phyloP scores from a whole-genome alignment of 2,888 invertebrate genomes.

The Temnothorax rugatulus region DNA sequence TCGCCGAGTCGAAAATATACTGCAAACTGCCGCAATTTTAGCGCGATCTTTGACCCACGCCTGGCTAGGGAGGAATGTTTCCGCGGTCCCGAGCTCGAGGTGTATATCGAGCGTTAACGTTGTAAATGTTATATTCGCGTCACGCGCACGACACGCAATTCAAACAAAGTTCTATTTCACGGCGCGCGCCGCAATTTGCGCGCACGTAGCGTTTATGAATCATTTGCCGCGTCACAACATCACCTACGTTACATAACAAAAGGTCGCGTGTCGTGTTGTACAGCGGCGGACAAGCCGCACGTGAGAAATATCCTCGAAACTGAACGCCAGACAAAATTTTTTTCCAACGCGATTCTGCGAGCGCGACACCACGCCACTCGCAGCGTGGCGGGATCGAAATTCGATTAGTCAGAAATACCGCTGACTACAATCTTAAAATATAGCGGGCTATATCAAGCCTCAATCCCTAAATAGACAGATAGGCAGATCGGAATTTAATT shows the following conservation, averaged over 20 bases:
- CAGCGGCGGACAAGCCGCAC: background rate
- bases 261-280: slow-evolving; percentile 23
- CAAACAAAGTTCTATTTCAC: slow-evolving; percentile 48
- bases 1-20: slow-evolving; percentile 11
- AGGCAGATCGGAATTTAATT: background rate
- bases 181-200: slow-evolving; percentile 42
- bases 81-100: background rate
- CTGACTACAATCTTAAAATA: background rate
- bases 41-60: slow-evolving; percentile 35
- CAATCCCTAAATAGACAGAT: background rate
- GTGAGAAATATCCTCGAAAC: slow-evolving; percentile 10
- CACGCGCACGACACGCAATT: slow-evolving; percentile 41
- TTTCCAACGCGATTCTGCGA: background rate
- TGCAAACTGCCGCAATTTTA: slow-evolving; percentile 3
- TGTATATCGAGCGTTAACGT: background rate
- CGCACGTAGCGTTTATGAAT: slow-evolving; percentile 44
- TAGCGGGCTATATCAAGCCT: background rate
- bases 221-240: slow-evolving; percentile 55
- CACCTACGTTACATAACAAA: slow-evolving; percentile 48
- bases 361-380: background rate
- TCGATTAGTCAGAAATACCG: background rate
- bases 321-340: background rate
- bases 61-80: background rate
- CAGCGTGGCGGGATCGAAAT: background rate
- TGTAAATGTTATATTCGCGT: slow-evolving; percentile 39